A percentile compares a stretch with the other conserved stretches of the same genome.
Evolutionary conservation across 2,888 invertebrate species (phyloP).

Genomic region (Uropetala carovei): DNA sequence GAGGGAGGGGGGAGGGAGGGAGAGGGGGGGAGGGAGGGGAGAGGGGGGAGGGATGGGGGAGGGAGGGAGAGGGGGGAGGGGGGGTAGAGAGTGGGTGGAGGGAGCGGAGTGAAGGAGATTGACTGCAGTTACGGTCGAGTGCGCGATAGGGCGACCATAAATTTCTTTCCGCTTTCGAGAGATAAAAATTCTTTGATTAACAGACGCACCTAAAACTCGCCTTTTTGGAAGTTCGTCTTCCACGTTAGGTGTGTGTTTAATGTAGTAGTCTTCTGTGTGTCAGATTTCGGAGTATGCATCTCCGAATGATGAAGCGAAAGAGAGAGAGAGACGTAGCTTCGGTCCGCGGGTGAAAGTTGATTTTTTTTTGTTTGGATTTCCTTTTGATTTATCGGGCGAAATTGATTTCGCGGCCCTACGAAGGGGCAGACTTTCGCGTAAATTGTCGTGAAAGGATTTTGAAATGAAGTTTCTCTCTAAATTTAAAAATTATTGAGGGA

Average conservation of each 20-base stretch:
- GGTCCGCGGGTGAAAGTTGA: no score
- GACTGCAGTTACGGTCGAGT: constrained; percentile 5
- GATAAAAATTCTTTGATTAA: constrained; percentile 23
- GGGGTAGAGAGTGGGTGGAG: background rate
- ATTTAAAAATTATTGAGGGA: no score
- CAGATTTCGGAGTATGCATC: background rate
- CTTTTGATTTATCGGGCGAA: no score
- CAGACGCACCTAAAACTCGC: background rate
- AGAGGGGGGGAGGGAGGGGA: background rate
- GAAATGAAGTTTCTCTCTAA: no score
- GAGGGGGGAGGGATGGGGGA: background rate
- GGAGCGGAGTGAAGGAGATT: background rate
- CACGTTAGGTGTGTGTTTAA: background rate
- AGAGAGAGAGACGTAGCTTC: no score
- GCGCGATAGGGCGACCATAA: background rate
- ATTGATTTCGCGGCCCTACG: no score
- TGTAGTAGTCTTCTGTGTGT: no score
- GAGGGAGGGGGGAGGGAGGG: background rate
- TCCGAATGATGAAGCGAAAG: background rate
- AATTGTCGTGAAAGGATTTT: no score
- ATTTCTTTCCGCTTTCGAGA: background rate
- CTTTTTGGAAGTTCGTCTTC: background rate
- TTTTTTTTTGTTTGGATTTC: no score
- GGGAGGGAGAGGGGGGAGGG: background rate
- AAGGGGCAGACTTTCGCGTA: no score